Conservation (phyloP, 2,113 vertebrate species). For the Orthochromis malagaraziensis region DNA sequence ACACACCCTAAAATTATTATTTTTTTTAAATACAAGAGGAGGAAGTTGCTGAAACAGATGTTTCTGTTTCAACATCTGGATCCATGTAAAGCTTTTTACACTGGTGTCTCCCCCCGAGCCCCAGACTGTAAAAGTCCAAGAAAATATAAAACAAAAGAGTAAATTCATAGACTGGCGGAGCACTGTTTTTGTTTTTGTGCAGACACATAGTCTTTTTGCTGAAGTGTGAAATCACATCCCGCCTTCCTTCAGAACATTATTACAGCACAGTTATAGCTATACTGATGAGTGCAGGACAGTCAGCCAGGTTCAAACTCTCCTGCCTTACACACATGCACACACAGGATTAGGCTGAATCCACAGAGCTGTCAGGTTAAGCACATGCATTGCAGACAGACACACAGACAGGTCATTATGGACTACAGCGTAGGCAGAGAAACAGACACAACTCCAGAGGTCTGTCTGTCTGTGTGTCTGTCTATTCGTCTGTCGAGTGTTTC, state of each 20-base stretch:
- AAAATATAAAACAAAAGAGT: background rate
- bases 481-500: constrained; percentile 71
- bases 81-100: background rate
- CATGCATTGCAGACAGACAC: constrained; percentile 72
- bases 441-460: constrained; percentile 74
- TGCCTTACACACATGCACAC: background rate
- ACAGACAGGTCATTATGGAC: constrained; percentile 71
- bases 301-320: constrained; percentile 11
- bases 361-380: constrained; percentile 44
- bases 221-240: background rate
- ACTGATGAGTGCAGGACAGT: background rate
- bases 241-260: background rate
- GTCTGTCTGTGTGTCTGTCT: constrained; percentile 80
- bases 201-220: constrained; percentile 12
- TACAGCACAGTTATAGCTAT: background rate
- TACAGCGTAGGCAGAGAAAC: constrained; percentile 69
- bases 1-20: constrained; percentile 30
- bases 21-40: background rate
- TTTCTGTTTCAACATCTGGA: constrained; percentile 15
- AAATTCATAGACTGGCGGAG: background rate
- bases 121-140: background rate
- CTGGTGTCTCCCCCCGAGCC: background rate
- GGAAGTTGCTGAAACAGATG: background rate
- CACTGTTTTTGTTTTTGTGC: background rate
- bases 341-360: constrained; percentile 9